Evolutionary conservation across 37 sponge, comb jelly and placozoan genomes (phyloP).

Genomic region (Aplysina aerophoba): DNA sequence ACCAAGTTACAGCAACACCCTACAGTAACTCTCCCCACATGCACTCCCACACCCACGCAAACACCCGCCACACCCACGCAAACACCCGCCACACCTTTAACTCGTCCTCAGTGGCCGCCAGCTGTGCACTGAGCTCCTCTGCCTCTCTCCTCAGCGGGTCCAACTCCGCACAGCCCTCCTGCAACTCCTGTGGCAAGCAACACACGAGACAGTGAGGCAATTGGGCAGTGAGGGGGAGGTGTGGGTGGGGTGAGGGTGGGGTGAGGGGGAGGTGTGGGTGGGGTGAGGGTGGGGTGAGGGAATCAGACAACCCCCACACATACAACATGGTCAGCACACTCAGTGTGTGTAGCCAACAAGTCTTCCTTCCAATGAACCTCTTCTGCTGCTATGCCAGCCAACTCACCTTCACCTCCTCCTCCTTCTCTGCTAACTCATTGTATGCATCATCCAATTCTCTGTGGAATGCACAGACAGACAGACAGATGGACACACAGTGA

Average conservation of each 20-base stretch:
- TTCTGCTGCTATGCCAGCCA: not conserved
- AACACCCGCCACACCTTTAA: not conserved
- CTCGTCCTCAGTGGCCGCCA: not conserved
- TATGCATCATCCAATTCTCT: conserved; percentile 15
- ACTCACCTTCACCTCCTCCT: conserved; percentile 14
- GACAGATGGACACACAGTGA: not conserved
- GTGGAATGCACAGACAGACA: not conserved
- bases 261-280: not conserved
- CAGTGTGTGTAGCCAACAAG: too few species aligned
- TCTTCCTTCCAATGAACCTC: too few species aligned
- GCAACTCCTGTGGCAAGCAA: conserved; percentile 10
- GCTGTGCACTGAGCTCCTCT: not conserved
- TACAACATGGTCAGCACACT: too few species aligned
- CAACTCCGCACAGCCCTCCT: conserved; percentile 14
- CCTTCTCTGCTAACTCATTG: conserved; percentile 35
- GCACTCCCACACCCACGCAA: too few species aligned
- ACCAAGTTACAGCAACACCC: too few species aligned
- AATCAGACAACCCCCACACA: not conserved
- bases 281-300: not conserved
- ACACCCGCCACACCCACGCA: too few species aligned
- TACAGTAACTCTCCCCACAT: too few species aligned
- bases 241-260: not conserved
- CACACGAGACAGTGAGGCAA: not conserved
- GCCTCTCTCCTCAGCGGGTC: conserved; percentile 25
- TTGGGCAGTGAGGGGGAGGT: not conserved